Evolutionary conservation across 2,113 vertebrate species (phyloP), one percentile per base, ranked within the genome.

Genomic region (Malurus elegans): DNA sequence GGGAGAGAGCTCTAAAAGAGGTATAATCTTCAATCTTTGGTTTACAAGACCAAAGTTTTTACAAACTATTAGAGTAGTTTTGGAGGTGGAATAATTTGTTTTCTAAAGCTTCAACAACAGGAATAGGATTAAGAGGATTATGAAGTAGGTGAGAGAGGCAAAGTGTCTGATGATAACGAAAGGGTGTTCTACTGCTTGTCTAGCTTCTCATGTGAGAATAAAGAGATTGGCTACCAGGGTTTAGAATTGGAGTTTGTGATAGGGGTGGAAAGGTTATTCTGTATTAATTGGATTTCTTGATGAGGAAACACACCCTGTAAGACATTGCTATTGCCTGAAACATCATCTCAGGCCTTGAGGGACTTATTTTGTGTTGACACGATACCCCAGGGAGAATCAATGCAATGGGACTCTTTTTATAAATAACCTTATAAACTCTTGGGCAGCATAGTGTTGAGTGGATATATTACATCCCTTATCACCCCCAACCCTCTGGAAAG

Each of bases 391-490:
- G 14, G 17, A 20, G 53, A 44, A 67, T 21, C 31, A 18, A 1
- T 21, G 42, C 25, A 34, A 34, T 8, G 31, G 8, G 36, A 20
- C 25, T 58, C 19, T 42, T 76, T 67, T 76, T 58, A 26, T 36
- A 26, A 67, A 58, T 8, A 51, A 18, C 17, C 10, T 58, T 34
- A 50, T 26, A 31, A 31, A 17, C 14, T 36, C 61, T 44, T 58
- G 36, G 31, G 34, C 17, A 58, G 18, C 0, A 0, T 36, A 10
- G 31, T 20, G 14, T 14, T 34, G 34, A 40, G 34, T 17, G 36
- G 8, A 21, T 50, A 4, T 28, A 9, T 50, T 25, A 2, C 0
- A 0, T 57, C 8, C 29, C 13, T 50, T 20, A 20, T n/a, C 19
- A 29, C 8, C 14, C 24, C 19, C 31, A 34, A 1, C 1, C 7